phyloP scores from a whole-genome alignment of 2,888 invertebrate species.

The Cacoxenus indagator region DNA sequence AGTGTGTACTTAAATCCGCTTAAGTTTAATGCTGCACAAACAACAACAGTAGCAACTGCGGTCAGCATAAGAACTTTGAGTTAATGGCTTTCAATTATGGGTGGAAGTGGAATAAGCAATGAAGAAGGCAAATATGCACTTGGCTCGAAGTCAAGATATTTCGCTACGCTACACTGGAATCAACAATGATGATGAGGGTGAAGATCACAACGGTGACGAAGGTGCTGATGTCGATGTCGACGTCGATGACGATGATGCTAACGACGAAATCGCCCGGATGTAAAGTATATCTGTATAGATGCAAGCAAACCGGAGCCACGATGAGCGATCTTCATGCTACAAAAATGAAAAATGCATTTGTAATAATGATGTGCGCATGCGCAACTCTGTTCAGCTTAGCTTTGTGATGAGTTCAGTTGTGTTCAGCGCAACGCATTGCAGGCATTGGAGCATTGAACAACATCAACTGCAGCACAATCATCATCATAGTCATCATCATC shows the following conservation, averaged over 20 bases:
- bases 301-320: not conserved
- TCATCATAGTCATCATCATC: constrained; percentile 34
- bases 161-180: not conserved
- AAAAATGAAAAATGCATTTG: not conserved
- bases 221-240: not conserved
- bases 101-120: too few species aligned
- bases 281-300: not conserved
- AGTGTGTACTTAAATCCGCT: constrained; percentile 46
- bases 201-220: not conserved
- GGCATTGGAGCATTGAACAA: constrained; percentile 8
- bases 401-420: too few species aligned
- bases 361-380: not conserved
- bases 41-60: constrained; percentile 25
- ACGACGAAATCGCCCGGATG: not conserved
- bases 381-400: not conserved
- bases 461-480: constrained; percentile 19
- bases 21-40: constrained; percentile 55
- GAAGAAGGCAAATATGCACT: not conserved
- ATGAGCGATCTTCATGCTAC: not conserved
- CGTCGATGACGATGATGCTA: not conserved
- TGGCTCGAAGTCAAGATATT: not conserved
- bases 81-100: not conserved
- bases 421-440: constrained; percentile 13
- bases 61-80: not conserved
- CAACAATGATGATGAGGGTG: not conserved